A percentile compares a stretch with the other conserved stretches of the same genome.
These are phyloP conservation scores for Rhopilema esculentum DNA, from an alignment of 30 jellyfish, hydroid and myxozoan genomes.

Conservation along the genomic window DNA sequence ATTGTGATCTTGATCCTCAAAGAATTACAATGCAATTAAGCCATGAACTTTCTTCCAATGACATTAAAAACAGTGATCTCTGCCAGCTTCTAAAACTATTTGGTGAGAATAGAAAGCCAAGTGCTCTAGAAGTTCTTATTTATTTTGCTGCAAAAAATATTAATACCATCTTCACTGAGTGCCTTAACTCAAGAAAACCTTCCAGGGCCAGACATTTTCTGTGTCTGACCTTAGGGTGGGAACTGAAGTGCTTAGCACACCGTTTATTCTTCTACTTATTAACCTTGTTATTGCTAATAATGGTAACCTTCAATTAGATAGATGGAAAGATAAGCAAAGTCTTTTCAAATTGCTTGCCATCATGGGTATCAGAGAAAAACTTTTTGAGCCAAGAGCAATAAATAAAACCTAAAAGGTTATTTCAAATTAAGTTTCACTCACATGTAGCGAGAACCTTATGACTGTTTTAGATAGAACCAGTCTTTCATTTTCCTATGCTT, in stretches of 20 bases:
- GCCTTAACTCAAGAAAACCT: too few relatives aligned
- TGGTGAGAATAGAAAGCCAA: too few relatives aligned
- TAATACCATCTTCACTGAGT: too few relatives aligned
- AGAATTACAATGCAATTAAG: neutral
- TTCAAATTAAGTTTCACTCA: neutral
- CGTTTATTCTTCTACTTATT: neutral
- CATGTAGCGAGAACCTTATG: constrained; percentile 1
- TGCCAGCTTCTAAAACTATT: too few relatives aligned
- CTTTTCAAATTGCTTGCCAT: neutral
- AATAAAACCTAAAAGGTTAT: neutral
- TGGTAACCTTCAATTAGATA: neutral
- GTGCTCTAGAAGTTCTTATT: neutral
- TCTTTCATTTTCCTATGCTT: constrained; percentile 8
- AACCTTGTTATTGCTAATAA: neutral
- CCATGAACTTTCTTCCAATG: neutral
- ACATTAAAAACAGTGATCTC: too few relatives aligned
- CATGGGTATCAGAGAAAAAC: neutral
- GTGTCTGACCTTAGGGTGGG: neutral
- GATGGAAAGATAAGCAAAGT: neutral
- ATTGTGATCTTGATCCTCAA: too few relatives aligned
- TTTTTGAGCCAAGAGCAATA: neutral
- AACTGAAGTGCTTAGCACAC: neutral
- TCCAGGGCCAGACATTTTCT: neutral
- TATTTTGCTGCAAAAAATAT: neutral
- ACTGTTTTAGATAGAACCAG: constrained; percentile 1